Evolutionary conservation across 2,888 invertebrate genomes (phyloP), one percentile per base, ranked within the genome.

Genomic region (Sinodicranocentrus sp.): DNA sequence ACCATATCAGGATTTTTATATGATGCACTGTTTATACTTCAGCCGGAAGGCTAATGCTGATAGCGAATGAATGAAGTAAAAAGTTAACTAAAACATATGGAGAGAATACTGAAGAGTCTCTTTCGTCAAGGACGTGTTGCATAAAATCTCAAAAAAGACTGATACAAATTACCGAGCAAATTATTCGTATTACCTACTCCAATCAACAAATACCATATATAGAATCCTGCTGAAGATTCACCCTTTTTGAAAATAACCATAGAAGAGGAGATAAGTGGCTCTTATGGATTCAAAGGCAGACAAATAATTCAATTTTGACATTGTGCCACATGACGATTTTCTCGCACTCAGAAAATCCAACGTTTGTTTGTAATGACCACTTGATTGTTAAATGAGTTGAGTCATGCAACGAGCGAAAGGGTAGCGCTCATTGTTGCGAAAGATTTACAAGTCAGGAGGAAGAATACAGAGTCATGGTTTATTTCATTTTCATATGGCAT

Each of bases 141-240:
- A 44, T 43, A 10, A 67, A 10, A 2, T 44, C 44, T n/a, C 43
- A 44, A 67, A 67, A 19, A 28, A 33, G n/a, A n/a, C 19, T 67
- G 67, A 13, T 67, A 67, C 67, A 67, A 67, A 67, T 67, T 23
- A 44, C 23, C 15, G 21, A 21, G 44, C 43, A 44, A 63, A 25
- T 44, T 67, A 63, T 33, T 63, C 26, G 1, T 23, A 59, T 59
- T 59, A 59, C 59, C 13, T 59, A 44, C 43, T 67, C 17, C 23
- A 67, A 43, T 44, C 44, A 23, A 44, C 23, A 43, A 39, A 39
- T 13, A 13, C 67, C 67, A 67, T 67, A 67, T 17, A 67, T 33
- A 63, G 63, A 23, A 67, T n/a, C 6, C 19, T 67, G 15, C 21
- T 19, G 67, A 43, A 43, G 67, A 67, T 67, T 67, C 43, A 44